Evolutionary conservation across 1,140 invertebrate species (phyloP), one percentile per base, ranked within the genome.

Genomic region (Lepidurus apus): DNA sequence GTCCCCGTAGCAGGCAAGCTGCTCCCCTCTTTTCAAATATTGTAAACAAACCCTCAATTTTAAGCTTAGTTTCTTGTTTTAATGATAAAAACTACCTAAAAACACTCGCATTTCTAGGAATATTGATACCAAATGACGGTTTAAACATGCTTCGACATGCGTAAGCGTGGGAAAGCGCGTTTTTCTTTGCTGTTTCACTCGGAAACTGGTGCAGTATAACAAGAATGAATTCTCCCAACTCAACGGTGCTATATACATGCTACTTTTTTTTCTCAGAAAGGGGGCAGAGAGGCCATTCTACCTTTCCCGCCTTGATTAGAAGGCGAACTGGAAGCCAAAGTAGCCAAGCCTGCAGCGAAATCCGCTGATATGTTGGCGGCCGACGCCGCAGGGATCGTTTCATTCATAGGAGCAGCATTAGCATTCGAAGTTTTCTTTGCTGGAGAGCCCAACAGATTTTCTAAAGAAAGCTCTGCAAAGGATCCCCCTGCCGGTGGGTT

Each of bases 191-290:
- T 34, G 34, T 34, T 34, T 34, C 34, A 34, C 3, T 34, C 4
- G 34, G 34, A 34, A 34, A 34, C 34, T 34, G 34, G 34, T 34
- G 34, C 34, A 34, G 1, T 34, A 4, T 34, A 4, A 34, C 34
- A 34, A 34, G 34, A 34, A 34, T 34, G 34, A 34, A 34, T 4
- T 65, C 17, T 65, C 21, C 10, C 53, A 7, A 79, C 73, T 77
- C 80, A 80, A 76, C 77, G 21, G 75, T 76, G 79, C 81, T 75
- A 75, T 80, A 76, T 21, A 1, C 79, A 78, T 47, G 82, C 43
- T 45, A 82, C 24, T 76, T 79, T 77, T 78, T 78, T 65, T 77
- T 77, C n/a, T 53, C 21, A 45, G 43, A 21, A 42, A 77, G 34
- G n/a, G n/a, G 26, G 42, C 17, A 26, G 43, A n/a, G 74, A 75